Base-by-base conservation (phyloP, 2,888 invertebrate species). In the Ochropleura plecta region DNA sequence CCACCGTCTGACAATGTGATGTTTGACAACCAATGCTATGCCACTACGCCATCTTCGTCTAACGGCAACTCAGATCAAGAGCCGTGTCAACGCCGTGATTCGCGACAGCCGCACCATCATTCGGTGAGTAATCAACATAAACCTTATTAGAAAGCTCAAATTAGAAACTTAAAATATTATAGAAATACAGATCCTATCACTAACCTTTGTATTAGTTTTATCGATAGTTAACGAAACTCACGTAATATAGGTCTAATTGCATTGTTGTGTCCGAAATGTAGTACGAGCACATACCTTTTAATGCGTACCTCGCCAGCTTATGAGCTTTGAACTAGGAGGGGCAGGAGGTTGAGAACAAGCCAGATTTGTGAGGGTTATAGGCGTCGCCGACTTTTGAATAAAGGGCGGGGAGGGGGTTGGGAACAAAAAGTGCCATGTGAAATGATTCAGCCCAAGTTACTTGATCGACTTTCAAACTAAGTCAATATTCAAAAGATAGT, bases 21-120 rank as follows among this genome's bases (percentile, higher is more conserved):
- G 97, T 99, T 99, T 94, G 99, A 99, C 97, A 99, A 99, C 97
- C 98, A 98, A 93, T 99, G 99, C 96, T 99, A 99, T 95, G 99
- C 99, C 51, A 99, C 99, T 62, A 99, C 99, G 57, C 99, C 99
- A 20, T 99, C 99, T 90, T 99, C 99, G 70, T 99, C 99, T 92
- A 99, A 99, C 91, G 99, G 99, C 74, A 98, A 98, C 96, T 98
- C 98, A 53, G 98, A 98, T 94, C 98, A 98, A 94, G 98, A 98
- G 92, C 97, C 98, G 42, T 97, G 96, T 77, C 97, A 97, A 84
- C 96, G 98, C 83, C 96, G 97, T 76, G 93, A 96, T 82, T 96
- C 97, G 20, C 97, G 97, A 89, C 97, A 97, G 78, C 76, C 78
- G 16, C 97, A 97, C 90, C 97, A 98, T 92, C 97, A 97, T 90